Conservation (phyloP, 2,113 vertebrate species). For the Platysteira castanea region DNA sequence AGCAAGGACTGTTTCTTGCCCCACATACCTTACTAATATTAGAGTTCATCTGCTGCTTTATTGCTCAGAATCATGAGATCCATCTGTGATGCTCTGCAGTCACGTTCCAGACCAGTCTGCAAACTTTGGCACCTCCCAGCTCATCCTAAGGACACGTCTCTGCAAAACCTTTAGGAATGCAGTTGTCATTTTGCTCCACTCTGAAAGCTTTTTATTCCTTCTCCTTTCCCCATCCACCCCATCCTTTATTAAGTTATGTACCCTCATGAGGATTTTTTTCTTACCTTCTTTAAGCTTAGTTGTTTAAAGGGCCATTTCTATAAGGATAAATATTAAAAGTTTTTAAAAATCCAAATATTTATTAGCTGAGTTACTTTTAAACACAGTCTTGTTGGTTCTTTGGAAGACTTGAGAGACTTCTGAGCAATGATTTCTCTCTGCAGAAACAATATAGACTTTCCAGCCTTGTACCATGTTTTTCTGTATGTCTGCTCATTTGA, state of each 20-base stretch:
- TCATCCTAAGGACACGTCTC: neutral
- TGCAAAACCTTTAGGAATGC: neutral
- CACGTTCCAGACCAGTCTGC: neutral
- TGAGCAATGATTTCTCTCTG: neutral
- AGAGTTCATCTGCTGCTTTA: slow-evolving; percentile 23
- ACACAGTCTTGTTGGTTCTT: neutral
- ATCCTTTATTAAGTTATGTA: neutral
- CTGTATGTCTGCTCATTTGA: neutral
- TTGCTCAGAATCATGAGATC: neutral
- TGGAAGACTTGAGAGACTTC: neutral
- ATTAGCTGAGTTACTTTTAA: neutral
- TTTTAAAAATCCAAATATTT: neutral
- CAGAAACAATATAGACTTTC: neutral
- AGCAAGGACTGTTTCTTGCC: neutral
- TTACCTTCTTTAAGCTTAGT: neutral
- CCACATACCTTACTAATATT: neutral
- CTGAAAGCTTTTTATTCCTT: neutral
- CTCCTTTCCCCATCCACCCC: neutral
- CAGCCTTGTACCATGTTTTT: neutral
- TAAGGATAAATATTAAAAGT: neutral
- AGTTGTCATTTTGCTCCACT: neutral
- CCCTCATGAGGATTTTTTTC: neutral
- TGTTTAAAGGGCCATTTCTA: neutral
- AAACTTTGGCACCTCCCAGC: neutral
- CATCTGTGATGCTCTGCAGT: neutral